Evolutionary conservation across 2,888 invertebrate genomes (phyloP), one percentile per base, ranked within the genome.

Genomic region (Melolontha melolontha): DNA sequence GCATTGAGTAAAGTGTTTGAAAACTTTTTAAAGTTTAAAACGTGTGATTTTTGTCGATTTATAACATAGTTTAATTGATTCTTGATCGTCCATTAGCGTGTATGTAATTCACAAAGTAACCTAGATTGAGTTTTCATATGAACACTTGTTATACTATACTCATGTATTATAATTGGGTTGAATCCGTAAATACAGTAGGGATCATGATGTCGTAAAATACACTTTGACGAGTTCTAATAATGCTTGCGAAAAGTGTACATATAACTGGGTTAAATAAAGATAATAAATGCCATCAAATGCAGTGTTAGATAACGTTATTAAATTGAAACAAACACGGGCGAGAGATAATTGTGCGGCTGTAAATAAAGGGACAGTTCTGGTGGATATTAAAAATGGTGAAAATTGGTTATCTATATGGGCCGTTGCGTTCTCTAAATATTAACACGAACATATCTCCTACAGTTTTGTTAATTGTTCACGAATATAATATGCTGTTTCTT

Each of bases 171-270:
- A n/a, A 22, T 22, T 22, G 22, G 22, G 22, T 22, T 22, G 22
- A n/a, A 41, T 42, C 6, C 11, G 14, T 42, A 42, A 42, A 14
- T 14, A 42, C n/a, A 14, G 42, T 14, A 42, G 11, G 11, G 42
- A 11, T 42, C n/a, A 12, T 7, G 14, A 16, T 16, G 12, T 16
- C 14, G 7, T 47, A 16, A 16, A 47, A 47, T 4, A 47, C 7
- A 47, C 16, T 49, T 17, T 16, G 17, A 22, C 5, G 22, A 11
- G 22, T 49, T n/a, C 49, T 49, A 49, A 49, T 49, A 49, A 49
- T 49, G 49, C 49, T 49, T 49, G 49, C 49, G 49, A 49, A 49
- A 49, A 49, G 11, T 14, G 12, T 14, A 14, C n/a, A 44, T 44
- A 44, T 44, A 6, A 44, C 17, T 22, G 49, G 8, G 49, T 49